Evolutionary conservation across 2,797 vertebrate genomes (phyloP).

Genomic region (Fratercula arctica): DNA sequence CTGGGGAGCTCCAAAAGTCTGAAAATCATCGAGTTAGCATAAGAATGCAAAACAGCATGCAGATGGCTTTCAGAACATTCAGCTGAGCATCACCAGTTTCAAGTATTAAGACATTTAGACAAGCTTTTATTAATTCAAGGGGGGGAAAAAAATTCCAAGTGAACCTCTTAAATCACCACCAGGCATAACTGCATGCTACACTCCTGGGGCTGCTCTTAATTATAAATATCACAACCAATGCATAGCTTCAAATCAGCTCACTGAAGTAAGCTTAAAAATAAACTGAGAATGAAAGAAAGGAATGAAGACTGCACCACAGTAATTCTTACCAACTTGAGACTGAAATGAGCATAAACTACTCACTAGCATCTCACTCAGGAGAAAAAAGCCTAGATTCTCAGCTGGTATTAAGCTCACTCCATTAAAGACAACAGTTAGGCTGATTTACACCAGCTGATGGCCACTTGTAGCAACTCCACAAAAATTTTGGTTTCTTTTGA

Average conservation of each 20-base stretch:
- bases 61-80: constrained; percentile 46
- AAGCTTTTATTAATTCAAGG: not conserved
- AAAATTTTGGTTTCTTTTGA: not conserved
- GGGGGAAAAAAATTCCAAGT: not conserved
- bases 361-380: not conserved
- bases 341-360: not conserved
- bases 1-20: constrained; percentile 93
- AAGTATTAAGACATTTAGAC: not conserved
- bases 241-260: not conserved
- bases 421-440: not conserved
- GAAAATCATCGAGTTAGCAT: constrained; percentile 74
- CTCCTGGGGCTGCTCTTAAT: not conserved
- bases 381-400: not conserved
- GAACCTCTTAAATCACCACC: not conserved
- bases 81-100: not conserved
- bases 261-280: constrained; percentile 18
- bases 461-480: not conserved
- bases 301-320: not conserved
- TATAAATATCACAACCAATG: not conserved
- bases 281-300: not conserved
- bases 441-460: not conserved
- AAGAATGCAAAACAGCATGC: constrained; percentile 73
- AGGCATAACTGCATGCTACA: not conserved
- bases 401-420: not conserved
- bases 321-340: not conserved